These are phyloP conservation scores for Medauroidea extradentata DNA, from an alignment of 1,140 invertebrate genomes.

Conservation along the genomic window DNA sequence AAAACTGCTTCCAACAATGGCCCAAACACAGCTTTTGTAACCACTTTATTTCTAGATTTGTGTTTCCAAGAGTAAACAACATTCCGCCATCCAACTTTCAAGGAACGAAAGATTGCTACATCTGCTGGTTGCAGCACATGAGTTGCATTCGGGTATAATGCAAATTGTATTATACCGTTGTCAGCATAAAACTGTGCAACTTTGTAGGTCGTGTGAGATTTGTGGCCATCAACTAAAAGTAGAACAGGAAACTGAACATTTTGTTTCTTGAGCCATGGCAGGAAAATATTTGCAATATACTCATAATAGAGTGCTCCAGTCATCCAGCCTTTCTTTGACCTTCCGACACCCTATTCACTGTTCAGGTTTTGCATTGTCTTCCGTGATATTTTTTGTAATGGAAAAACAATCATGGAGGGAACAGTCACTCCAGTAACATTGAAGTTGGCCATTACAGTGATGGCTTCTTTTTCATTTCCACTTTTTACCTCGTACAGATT, in stretches of 20 bases:
- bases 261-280: conserved; percentile 21
- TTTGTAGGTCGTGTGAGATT: conserved; percentile 6
- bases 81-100: conserved; percentile 37
- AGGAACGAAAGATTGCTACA: conserved; percentile 35
- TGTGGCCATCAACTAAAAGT: conserved; percentile 28
- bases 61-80: conserved; percentile 19
- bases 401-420: conserved; percentile 39
- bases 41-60: conserved; percentile 23
- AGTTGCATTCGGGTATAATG: conserved; percentile 41
- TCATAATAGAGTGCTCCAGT: conserved; percentile 26
- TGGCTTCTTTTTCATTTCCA: conserved; percentile 35
- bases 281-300: conserved; percentile 30
- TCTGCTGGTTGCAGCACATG: conserved; percentile 43
- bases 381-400: conserved; percentile 32
- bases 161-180: conserved; percentile 39
- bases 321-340: conserved; percentile 29
- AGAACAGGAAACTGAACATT: conserved; percentile 24
- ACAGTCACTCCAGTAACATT: conserved; percentile 31
- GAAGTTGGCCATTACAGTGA: conserved; percentile 22
- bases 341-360: conserved; percentile 24
- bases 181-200: conserved; percentile 38
- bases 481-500: conserved; percentile 31
- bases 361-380: conserved; percentile 27
- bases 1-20: conserved; percentile 30
- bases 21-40: conserved; percentile 32